A percentile compares a stretch with the other conserved stretches of the same genome.
Evolutionary conservation across 2,113 vertebrate species (phyloP).

Genomic region (Capreolus pygargus): DNA sequence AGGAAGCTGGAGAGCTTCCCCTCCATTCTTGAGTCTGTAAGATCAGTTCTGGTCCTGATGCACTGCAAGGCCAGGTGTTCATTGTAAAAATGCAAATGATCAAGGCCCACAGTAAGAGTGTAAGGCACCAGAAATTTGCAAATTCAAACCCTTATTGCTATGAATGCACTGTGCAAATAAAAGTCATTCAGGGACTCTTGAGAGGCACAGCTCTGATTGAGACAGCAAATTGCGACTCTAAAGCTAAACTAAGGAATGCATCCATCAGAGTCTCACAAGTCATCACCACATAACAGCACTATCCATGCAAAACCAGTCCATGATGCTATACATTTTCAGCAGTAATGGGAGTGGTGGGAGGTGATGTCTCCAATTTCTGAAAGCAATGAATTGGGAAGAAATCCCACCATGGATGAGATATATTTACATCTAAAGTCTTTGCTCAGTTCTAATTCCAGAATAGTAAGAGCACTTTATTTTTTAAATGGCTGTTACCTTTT

Average conservation of each 20-base stretch:
- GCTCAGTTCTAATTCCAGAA: not conserved
- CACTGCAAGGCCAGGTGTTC: not conserved
- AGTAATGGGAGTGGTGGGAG: not conserved
- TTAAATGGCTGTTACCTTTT: not conserved
- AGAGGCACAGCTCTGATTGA: not conserved
- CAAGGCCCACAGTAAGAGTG: not conserved
- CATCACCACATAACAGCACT: not conserved
- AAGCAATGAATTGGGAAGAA: not conserved
- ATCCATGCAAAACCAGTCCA: not conserved
- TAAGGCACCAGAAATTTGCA: not conserved
- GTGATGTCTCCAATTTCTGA: not conserved
- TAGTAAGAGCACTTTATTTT: not conserved
- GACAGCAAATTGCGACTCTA: constrained; percentile 10
- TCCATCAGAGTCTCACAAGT: not conserved
- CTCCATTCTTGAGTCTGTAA: not conserved
- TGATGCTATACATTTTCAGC: not conserved
- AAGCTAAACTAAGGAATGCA: constrained; percentile 1
- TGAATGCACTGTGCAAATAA: constrained; percentile 18
- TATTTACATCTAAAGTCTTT: not conserved
- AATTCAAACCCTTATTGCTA: constrained; percentile 9
- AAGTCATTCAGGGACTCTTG: not conserved
- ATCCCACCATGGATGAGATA: not conserved
- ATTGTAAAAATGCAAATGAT: not conserved
- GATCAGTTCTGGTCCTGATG: not conserved
- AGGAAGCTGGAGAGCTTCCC: not conserved